These are phyloP conservation scores for Xiphophorus hellerii DNA, from an alignment of 2,113 vertebrate genomes.

Conservation along the genomic window DNA sequence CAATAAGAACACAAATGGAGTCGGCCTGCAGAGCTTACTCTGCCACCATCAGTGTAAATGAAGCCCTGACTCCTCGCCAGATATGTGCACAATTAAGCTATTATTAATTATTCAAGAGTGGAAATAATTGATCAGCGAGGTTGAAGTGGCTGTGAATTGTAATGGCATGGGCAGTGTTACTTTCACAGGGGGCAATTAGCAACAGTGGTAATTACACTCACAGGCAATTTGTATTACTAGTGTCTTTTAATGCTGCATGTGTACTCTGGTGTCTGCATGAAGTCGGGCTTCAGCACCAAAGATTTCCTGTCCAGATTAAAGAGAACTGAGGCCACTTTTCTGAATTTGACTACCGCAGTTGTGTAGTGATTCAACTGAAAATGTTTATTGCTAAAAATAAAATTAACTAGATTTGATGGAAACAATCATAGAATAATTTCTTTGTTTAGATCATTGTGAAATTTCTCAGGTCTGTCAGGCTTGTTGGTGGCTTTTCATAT, in stretches of 20 bases:
- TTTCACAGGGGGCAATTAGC: conserved; percentile 75
- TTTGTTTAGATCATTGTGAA: too few relatives aligned
- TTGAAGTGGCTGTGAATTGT: conserved; percentile 62
- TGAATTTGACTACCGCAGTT: background rate
- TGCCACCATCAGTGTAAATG: conserved; percentile 8
- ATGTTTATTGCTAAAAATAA: background rate
- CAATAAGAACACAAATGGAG: conserved; percentile 19
- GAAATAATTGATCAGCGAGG: conserved; percentile 71
- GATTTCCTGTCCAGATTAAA: conserved; percentile 1
- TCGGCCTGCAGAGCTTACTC: background rate
- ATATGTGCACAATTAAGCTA: conserved; percentile 51
- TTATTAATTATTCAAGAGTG: conserved; percentile 69
- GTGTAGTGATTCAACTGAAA: background rate
- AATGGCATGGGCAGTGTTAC: conserved; percentile 61
- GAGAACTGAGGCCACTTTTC: background rate
- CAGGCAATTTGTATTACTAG: conserved; percentile 67
- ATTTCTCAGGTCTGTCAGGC: too few relatives aligned
- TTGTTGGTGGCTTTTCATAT: background rate
- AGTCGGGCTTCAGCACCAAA: background rate
- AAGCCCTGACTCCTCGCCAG: conserved; percentile 26
- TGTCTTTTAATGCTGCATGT: conserved; percentile 31
- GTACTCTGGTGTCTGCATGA: background rate
- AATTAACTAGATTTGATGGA: background rate
- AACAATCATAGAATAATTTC: background rate
- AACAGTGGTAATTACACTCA: conserved; percentile 78